A percentile compares a stretch with the other conserved stretches of the same genome.
Conservation (phyloP, 2,113 vertebrate species). For the Paracanthobrama guichenoti region DNA sequence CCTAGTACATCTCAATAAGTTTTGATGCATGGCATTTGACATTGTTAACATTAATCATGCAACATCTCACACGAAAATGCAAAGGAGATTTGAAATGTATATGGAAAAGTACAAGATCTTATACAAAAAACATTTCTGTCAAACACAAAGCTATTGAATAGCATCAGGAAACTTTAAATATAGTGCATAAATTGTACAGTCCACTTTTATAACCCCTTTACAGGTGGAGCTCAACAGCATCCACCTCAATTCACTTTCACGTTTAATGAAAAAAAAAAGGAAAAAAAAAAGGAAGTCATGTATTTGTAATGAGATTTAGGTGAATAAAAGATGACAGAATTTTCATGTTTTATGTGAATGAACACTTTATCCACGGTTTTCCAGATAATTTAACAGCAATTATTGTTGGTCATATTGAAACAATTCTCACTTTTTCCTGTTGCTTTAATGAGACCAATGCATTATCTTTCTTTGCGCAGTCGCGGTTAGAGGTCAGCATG, state of each 20-base stretch:
- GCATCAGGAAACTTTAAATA: not conserved
- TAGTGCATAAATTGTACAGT: not conserved
- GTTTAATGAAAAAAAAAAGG: too few species aligned
- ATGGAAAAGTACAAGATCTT: too few species aligned
- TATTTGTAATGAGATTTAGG: not conserved
- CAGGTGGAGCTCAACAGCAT: not conserved
- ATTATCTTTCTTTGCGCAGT: conserved; percentile 41
- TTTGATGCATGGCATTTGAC: not conserved
- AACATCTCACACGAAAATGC: too few species aligned
- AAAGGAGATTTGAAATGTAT: too few species aligned
- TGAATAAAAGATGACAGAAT: not conserved
- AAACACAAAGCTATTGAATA: too few species aligned
- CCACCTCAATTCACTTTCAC: not conserved
- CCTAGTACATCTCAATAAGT: not conserved
- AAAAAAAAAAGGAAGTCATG: not conserved
- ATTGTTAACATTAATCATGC: too few species aligned
- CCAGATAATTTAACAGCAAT: not conserved
- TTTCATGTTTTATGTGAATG: not conserved
- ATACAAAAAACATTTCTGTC: too few species aligned
- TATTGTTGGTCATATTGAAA: conserved; percentile 29
- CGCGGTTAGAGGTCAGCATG: conserved; percentile 49
- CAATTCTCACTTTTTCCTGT: conserved; percentile 17
- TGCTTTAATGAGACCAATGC: conserved; percentile 47
- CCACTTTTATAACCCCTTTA: not conserved
- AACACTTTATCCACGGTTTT: not conserved